These are phyloP conservation scores for Calcarius ornatus DNA, from an alignment of 2,113 vertebrate genomes.

Conservation along the genomic window DNA sequence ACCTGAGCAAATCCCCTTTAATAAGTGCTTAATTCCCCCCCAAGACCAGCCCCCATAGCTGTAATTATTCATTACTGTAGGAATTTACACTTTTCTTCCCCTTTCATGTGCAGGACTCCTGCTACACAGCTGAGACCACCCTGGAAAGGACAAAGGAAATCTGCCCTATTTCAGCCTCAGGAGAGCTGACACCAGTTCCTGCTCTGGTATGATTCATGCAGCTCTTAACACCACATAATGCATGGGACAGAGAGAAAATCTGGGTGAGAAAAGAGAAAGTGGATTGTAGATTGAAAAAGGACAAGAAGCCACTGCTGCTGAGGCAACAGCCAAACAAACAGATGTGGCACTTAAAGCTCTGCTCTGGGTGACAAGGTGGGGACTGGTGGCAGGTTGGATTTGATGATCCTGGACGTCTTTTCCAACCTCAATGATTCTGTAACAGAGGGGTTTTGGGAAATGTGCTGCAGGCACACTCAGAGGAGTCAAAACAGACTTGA, in stretches of 20 bases:
- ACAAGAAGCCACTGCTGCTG: background rate
- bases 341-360: background rate
- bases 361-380: background rate
- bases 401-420: background rate
- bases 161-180: background rate
- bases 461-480: background rate
- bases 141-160: background rate
- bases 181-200: background rate
- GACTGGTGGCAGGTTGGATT: background rate
- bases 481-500: background rate
- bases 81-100: background rate
- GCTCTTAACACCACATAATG: background rate
- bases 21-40: background rate
- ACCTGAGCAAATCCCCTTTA: background rate
- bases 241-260: background rate
- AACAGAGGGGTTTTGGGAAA: background rate
- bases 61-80: background rate
- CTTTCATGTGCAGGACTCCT: background rate
- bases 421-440: background rate
- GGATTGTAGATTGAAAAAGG: accelerated
- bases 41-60: background rate
- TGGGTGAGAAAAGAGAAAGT: background rate
- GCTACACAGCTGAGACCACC: background rate
- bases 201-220: background rate
- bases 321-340: background rate